Percentiles rank a stretch among this genome's conserved stretches.
phyloP scores from a whole-genome alignment of 2,797 vertebrate genomes.

The Galago senegalensis region DNA sequence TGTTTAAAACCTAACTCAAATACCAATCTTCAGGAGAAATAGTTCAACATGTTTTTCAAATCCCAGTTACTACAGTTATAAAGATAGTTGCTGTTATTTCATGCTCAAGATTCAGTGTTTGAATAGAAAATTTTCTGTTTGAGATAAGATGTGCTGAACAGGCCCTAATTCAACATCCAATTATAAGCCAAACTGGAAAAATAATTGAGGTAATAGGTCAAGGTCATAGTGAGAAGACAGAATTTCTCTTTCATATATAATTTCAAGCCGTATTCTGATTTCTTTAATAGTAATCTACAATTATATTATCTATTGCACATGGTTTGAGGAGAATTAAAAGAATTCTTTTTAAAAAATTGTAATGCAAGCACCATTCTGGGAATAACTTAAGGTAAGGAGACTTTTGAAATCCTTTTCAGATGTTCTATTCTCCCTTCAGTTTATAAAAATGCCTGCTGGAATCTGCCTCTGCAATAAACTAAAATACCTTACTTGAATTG shows the following conservation, averaged over 20 bases:
- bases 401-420: not conserved
- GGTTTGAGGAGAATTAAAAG: slow-evolving; percentile 39
- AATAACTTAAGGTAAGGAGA: not conserved
- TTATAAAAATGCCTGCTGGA: not conserved
- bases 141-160: not conserved
- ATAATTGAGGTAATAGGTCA: not conserved
- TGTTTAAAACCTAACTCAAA: not conserved
- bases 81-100: not conserved
- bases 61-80: not conserved
- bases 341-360: not conserved
- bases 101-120: not conserved
- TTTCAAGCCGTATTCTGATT: not conserved
- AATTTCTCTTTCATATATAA: slow-evolving; percentile 1
- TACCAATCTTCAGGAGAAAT: not conserved
- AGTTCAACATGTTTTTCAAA: not conserved
- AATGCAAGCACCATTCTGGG: not conserved
- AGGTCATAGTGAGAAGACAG: not conserved
- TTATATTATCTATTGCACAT: not conserved
- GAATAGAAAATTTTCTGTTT: slow-evolving; percentile 35
- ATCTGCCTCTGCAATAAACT: not conserved
- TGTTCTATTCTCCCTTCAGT: not conserved
- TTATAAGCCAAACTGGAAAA: not conserved
- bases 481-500: slow-evolving; percentile 2
- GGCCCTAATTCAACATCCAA: slow-evolving; percentile 9
- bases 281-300: not conserved